Conservation (phyloP, 2,113 vertebrate species). For the Megaleporinus macrocephalus region DNA sequence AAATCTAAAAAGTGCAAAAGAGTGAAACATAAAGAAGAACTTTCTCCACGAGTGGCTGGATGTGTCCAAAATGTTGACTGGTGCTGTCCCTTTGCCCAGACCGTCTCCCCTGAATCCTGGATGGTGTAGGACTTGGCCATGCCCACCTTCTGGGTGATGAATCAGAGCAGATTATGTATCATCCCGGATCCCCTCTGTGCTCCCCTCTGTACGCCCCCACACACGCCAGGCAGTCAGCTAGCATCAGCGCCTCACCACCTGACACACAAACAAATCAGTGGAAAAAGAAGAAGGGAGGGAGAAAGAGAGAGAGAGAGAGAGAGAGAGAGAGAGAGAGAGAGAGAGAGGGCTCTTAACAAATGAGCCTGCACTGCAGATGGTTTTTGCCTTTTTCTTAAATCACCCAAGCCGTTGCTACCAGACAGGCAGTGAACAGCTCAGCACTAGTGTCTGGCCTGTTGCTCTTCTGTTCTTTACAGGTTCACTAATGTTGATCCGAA, state of each 20-base stretch:
- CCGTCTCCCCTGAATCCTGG: background rate
- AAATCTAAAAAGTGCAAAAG: too few relatives aligned
- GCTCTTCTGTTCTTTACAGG: background rate
- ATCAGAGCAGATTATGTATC: background rate
- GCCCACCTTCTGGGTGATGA: background rate
- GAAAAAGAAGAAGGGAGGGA: background rate
- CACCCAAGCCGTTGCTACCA: background rate
- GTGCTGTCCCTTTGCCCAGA: background rate
- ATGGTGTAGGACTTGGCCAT: background rate
- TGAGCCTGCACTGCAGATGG: background rate
- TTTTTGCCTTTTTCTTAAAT: background rate
- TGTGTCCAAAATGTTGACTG: background rate
- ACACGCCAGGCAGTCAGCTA: slow-evolving; percentile 4
- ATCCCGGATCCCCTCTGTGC: background rate
- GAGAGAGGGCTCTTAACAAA: background rate
- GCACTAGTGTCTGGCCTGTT: background rate
- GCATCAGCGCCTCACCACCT: background rate
- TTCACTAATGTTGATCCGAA: background rate
- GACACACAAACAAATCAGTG: slow-evolving; percentile 17
- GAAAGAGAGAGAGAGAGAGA: background rate
- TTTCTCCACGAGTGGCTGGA: too few relatives aligned
- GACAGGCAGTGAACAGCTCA: background rate
- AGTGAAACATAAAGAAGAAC: too few relatives aligned
- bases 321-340: too few relatives aligned
- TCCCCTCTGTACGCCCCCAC: background rate